These are phyloP conservation scores for Cephalopholis sonnerati DNA, from an alignment of 2,113 vertebrate species.

Conservation along the genomic window DNA sequence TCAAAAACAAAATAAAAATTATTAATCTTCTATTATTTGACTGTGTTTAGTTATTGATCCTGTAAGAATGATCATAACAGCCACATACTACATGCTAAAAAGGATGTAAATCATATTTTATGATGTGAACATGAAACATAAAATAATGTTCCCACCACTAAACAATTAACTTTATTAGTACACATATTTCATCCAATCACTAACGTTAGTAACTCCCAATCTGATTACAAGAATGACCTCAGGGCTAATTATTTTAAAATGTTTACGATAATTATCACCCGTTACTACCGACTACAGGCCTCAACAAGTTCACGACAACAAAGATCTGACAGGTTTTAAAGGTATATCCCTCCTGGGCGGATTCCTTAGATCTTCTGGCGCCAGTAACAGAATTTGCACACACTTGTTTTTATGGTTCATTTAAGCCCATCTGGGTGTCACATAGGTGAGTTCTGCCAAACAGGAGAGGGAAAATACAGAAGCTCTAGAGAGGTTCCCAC, in stretches of 20 bases:
- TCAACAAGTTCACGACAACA: constrained; percentile 14
- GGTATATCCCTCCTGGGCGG: not conserved
- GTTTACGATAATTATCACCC: not conserved
- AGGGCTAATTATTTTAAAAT: constrained; percentile 14
- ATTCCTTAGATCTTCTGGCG: not conserved
- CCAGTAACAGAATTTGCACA: constrained; percentile 20
- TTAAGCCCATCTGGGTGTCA: constrained; percentile 11
- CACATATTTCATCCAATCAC: not conserved
- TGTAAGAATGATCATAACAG: not conserved
- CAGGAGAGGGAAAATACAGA: not conserved
- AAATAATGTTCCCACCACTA: not conserved
- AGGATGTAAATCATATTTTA: not conserved
- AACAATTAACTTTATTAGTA: not conserved
- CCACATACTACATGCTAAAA: not conserved
- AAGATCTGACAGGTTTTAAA: constrained; percentile 27
- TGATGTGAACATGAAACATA: not conserved
- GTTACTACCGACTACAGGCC: constrained; percentile 25
- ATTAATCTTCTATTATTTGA: too few relatives aligned
- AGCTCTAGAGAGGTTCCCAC: not conserved
- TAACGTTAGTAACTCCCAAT: not conserved
- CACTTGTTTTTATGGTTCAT: not conserved
- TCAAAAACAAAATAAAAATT: not conserved
- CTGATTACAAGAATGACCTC: not conserved
- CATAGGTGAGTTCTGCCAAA: not conserved
- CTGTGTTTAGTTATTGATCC: too few relatives aligned